phyloP scores from a whole-genome alignment of 2,797 vertebrate genomes.

The Liasis olivaceus region DNA sequence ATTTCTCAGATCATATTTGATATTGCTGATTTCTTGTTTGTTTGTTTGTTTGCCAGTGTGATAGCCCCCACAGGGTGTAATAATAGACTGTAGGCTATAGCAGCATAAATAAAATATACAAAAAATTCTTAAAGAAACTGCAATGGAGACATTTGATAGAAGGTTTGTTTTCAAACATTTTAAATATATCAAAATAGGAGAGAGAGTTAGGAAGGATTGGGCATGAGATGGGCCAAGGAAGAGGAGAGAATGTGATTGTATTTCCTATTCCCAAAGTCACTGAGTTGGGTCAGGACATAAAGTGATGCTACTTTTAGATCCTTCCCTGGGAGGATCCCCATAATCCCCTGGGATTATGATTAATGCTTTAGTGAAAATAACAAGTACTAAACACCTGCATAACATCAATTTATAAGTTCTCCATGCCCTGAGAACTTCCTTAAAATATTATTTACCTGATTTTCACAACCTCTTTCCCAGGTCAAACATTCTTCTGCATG shows the following conservation, averaged over 20 bases:
- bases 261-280: not conserved
- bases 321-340: too few relatives aligned
- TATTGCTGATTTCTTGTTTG: not conserved
- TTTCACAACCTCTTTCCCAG: slow-evolving; percentile 38
- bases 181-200: not conserved
- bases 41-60: not conserved
- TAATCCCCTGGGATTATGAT: slow-evolving; percentile 43
- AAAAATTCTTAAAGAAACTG: not conserved
- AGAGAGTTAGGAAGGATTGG: not conserved
- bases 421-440: slow-evolving; percentile 35
- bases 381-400: slow-evolving; percentile 40
- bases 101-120: not conserved
- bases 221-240: not conserved
- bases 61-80: not conserved
- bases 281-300: not conserved
- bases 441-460: slow-evolving; percentile 40
- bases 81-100: not conserved
- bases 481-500: slow-evolving; percentile 6
- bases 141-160: not conserved
- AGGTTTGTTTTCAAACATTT: not conserved
- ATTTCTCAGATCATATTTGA: not conserved
- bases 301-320: not conserved
- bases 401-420: slow-evolving; percentile 45
- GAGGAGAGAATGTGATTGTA: not conserved
- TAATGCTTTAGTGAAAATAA: slow-evolving; percentile 46